phyloP scores from a whole-genome alignment of 1,140 invertebrate species.

The Plodia interpunctella region DNA sequence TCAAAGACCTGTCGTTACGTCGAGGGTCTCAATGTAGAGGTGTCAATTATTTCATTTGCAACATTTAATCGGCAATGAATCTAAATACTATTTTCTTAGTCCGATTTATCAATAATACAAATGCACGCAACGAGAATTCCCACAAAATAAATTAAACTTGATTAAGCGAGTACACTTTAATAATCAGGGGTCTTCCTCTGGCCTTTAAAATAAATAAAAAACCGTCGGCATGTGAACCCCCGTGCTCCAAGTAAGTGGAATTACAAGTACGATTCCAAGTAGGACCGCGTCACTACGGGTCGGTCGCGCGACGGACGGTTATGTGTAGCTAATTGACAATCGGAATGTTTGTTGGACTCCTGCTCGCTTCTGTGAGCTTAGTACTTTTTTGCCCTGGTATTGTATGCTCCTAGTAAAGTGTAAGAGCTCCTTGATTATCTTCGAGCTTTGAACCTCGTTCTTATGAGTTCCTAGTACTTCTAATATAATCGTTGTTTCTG shows the following conservation, averaged over 20 bases:
- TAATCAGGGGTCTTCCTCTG: conserved; percentile 1
- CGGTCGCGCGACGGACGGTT: conserved; percentile 10
- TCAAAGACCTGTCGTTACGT: too few species aligned
- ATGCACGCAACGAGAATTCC: too few species aligned
- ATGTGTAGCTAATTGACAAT: conserved; percentile 12
- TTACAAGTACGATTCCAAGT: conserved; percentile 72
- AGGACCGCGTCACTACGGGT: conserved; percentile 50
- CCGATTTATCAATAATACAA: too few species aligned
- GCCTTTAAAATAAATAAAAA: conserved; percentile 15
- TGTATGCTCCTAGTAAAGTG: not conserved
- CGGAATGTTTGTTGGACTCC: not conserved
- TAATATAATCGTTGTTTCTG: not conserved
- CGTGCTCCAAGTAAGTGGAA: conserved; percentile 59
- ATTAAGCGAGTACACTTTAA: not conserved
- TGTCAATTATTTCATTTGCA: too few species aligned
- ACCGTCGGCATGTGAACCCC: conserved; percentile 45
- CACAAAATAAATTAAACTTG: not conserved
- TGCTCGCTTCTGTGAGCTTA: not conserved
- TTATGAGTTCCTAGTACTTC: not conserved
- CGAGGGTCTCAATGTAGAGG: too few species aligned
- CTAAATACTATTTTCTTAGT: too few species aligned
- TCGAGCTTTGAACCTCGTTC: too few species aligned
- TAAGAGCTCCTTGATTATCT: too few species aligned
- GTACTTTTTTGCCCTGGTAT: not conserved
- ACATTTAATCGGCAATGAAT: too few species aligned